Conservation (phyloP, 2,113 vertebrate species). For the Hydrochoerus hydrochaeris region DNA sequence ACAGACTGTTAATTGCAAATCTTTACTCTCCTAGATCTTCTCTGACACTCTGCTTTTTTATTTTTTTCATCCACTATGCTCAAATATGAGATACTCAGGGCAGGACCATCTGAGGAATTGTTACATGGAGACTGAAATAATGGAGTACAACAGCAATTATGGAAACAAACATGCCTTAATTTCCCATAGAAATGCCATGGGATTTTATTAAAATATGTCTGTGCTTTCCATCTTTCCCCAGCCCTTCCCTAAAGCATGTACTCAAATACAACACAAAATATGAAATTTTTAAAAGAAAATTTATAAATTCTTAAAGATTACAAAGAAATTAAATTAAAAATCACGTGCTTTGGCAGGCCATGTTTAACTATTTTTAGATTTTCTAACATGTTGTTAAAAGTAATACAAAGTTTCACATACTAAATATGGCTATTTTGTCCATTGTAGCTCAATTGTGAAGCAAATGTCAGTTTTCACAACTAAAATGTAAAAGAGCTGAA, state of each 20-base stretch:
- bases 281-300: not conserved
- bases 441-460: not conserved
- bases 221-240: not conserved
- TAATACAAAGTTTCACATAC: not conserved
- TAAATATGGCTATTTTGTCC: not conserved
- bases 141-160: not conserved
- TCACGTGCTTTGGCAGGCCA: not conserved
- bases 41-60: not conserved
- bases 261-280: not conserved
- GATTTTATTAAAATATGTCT: slow-evolving; percentile 42
- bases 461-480: not conserved
- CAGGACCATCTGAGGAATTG: not conserved
- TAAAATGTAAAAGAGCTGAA: not conserved
- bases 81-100: not conserved
- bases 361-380: not conserved
- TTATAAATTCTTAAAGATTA: not conserved
- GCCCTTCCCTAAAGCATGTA: not conserved
- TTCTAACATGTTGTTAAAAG: not conserved
- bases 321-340: not conserved
- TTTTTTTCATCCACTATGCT: not conserved
- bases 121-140: not conserved
- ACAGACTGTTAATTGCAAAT: not conserved
- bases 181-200: not conserved
- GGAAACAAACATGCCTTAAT: slow-evolving; percentile 20
- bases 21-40: not conserved